Base-by-base conservation (phyloP, 2,888 invertebrate species). In the Apoda limacodes region DNA sequence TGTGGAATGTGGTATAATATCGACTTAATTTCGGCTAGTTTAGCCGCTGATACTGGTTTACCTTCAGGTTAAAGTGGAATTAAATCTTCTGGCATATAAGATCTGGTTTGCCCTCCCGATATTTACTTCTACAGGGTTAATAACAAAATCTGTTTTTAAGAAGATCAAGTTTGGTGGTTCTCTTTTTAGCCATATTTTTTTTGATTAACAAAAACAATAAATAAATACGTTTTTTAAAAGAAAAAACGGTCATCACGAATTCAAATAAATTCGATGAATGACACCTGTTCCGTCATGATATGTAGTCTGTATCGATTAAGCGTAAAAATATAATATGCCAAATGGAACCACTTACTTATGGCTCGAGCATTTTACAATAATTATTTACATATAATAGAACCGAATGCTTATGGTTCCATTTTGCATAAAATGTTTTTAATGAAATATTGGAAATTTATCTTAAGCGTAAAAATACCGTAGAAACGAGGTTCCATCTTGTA, bases 371-470 rank as follows among this genome's bases (percentile, higher is more conserved):
- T 35, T 28, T 5, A 31, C 28, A 28, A 35, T 31, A 35, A 31
- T 33, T 36, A 33, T 33, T 39, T 35, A 33, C 28, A 33, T 35
- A 35, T 35, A 28, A 35, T 35, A 35, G 35, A 39, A 35, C 33
- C 39, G 30, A 35, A 39, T 35, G 30, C 9, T 32, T 38, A 22
- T 26, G 14, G 22, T 32, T 21, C 25, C 30, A 11, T 32, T 36
- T n/a, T n/a, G n/a, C n/a, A n/a, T n/a, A n/a, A n/a, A n/a, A n/a
- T n/a, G 25, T 32, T 30, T 22, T 28, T 28, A 30, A 32, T n/a
- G 22, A 32, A 25, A 32, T 27, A 15, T 30, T 19, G 11, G 28
- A 25, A 31, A 32, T 29, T 29, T 28, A 35, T 35, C 25, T 28
- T 25, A 32, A n/a, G n/a, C 22, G 28, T 33, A 21, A 26, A 20